Percentiles rank a stretch among this genome's conserved stretches.
Conservation (phyloP, 2,113 vertebrate species). For the Aspiorhynchus laticeps region DNA sequence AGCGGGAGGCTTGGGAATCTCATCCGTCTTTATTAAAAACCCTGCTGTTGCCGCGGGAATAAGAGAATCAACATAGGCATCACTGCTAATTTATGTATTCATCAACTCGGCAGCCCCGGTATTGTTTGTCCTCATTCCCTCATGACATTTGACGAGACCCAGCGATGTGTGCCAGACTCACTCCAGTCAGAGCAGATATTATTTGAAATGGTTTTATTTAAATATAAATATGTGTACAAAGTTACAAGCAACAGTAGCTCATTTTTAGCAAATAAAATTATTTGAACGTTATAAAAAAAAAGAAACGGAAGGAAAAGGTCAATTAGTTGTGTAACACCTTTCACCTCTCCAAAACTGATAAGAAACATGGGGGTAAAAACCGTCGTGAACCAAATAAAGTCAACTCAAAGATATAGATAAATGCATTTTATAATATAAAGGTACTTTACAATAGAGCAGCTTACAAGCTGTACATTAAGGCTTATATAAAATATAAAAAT, state of each 20-base stretch:
- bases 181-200: constrained; percentile 64
- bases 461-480: constrained; percentile 84
- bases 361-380: constrained; percentile 64
- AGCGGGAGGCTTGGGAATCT: constrained; percentile 65
- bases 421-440: constrained; percentile 78
- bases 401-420: constrained; percentile 68
- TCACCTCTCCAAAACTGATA: constrained; percentile 71
- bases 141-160: constrained; percentile 27
- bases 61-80: constrained; percentile 75
- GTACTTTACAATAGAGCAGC: constrained; percentile 82
- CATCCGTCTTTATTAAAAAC: constrained; percentile 79
- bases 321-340: constrained; percentile 72
- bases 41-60: constrained; percentile 64
- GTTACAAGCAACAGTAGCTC: constrained; percentile 82
- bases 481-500: constrained; percentile 86
- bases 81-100: constrained; percentile 76
- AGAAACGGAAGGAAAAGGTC: constrained; percentile 60
- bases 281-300: constrained; percentile 75
- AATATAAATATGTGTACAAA: constrained; percentile 89
- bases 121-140: constrained; percentile 65
- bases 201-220: constrained; percentile 85
- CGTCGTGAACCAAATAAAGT: constrained; percentile 67
- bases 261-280: constrained; percentile 78
- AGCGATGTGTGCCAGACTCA: constrained; percentile 37
- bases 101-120: constrained; percentile 67